Percentiles rank a stretch among this genome's conserved stretches.
Conservation (phyloP, 2,113 vertebrate genomes). For the Osmerus eperlanus region DNA sequence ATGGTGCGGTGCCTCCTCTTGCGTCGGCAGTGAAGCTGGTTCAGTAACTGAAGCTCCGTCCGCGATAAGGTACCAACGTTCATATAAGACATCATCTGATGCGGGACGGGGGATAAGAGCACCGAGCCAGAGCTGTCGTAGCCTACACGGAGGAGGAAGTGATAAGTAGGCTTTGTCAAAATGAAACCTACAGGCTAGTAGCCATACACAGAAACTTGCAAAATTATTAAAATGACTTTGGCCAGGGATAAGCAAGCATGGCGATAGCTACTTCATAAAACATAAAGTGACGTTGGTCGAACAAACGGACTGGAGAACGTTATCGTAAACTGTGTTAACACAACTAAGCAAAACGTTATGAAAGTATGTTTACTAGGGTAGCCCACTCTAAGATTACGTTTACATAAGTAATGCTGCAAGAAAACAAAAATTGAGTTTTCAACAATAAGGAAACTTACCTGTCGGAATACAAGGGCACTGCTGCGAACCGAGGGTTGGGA, state of each 20-base stretch:
- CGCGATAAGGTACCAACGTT: constrained; percentile 92
- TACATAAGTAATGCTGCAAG: too few relatives aligned
- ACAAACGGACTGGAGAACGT: too few relatives aligned
- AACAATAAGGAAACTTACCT: constrained; percentile 67
- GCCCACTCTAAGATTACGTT: too few relatives aligned
- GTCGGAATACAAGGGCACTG: constrained; percentile 90
- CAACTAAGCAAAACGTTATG: too few relatives aligned
- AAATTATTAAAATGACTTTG: not conserved
- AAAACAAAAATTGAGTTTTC: not conserved
- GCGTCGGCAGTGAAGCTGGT: constrained; percentile 93
- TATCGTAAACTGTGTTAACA: too few relatives aligned
- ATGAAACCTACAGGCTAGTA: not conserved
- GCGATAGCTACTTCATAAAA: too few relatives aligned
- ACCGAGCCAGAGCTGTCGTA: constrained; percentile 89
- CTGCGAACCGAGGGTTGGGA: constrained; percentile 83
- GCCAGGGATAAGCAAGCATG: not conserved
- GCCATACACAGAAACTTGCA: not conserved
- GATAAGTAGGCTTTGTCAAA: not conserved
- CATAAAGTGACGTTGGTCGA: too few relatives aligned
- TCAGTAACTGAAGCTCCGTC: constrained; percentile 92
- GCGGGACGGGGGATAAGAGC: constrained; percentile 89
- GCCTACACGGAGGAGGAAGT: constrained; percentile 62
- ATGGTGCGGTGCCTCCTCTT: constrained; percentile 95
- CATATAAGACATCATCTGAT: constrained; percentile 97
- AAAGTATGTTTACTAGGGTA: not conserved